Evolutionary conservation across 53 echinoderm and acorn worm genomes (phyloP), one percentile per base, ranked within the genome.

Genomic region (Hippasteria phrygiana): DNA sequence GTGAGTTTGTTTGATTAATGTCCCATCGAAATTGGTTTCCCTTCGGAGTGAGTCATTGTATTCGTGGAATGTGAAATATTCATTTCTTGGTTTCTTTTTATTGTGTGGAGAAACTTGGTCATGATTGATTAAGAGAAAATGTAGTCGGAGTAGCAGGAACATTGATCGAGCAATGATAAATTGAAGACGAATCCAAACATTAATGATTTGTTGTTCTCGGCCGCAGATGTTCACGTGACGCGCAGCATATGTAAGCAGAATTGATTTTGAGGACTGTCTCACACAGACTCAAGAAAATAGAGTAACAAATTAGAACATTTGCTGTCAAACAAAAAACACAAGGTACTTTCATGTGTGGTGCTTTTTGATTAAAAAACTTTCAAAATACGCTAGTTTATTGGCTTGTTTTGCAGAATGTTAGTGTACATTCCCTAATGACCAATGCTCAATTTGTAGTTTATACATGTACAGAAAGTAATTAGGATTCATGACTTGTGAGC

Each of bases 381-480:
- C 8, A 4, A 1, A 8, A 22, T 59, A 24, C 22, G 5, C 26
- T 56, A 26, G 6, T 22, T 59, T 26, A 45, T 22, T 59, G 4
- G 59, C 22, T 59, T 24, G 59, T 24, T 14, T 8, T 59, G 59
- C 26, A 59, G 26, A 59, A 59, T 59, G 59, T n/a, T 8, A 3
- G 17, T 59, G 59, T 59, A 59, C 59, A 59, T 59, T 59, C 59
- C 59, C 26, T 59, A 24, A 24, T 59, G 26, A 24, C 3, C 7
- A 59, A 59, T 59, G n/a, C 59, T 59, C 59, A 59, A 59, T 59
- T 59, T 59, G 59, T 59, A 26, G 59, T 59, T 59, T 59, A n/a
- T 59, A 59, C 20, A 7, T 24, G 59, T 59, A 59, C n/a, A n/a
- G 26, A n/a, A 24, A 17, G 26, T 59, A 59, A 17, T 20, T 8